A percentile compares a stretch with the other conserved stretches of the same genome.
phyloP scores from a whole-genome alignment of 2,797 vertebrate species.

The Pipistrellus nathusii region DNA sequence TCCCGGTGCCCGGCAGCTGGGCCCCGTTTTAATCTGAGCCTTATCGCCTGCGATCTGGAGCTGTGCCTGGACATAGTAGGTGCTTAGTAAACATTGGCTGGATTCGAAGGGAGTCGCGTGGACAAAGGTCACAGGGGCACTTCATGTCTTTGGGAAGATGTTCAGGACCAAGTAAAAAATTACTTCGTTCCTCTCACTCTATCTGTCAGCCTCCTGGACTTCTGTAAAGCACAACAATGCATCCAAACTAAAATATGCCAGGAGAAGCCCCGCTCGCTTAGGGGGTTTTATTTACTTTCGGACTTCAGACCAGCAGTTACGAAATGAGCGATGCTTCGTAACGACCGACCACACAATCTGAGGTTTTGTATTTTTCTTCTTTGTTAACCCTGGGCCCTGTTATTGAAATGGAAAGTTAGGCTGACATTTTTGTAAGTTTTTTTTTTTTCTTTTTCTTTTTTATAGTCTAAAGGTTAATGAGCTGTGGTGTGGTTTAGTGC shows the following conservation, averaged over 20 bases:
- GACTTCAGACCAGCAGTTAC: conserved; percentile 26
- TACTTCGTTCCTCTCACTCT: neutral
- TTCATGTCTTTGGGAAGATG: neutral
- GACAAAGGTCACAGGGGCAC: neutral
- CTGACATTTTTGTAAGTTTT: conserved; percentile 70
- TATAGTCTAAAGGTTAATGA: conserved; percentile 83
- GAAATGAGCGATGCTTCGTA: conserved; percentile 23
- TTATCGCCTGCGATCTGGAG: neutral
- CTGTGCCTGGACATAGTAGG: neutral
- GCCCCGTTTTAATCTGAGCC: too few relatives aligned
- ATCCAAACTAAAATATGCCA: conserved; percentile 7
- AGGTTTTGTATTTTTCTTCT: conserved; percentile 63
- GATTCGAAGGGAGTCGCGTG: neutral
- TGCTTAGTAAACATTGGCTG: neutral
- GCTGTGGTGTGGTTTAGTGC: conserved; percentile 81
- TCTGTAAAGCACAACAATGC: neutral
- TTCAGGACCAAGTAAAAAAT: neutral
- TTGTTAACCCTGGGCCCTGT: conserved; percentile 63
- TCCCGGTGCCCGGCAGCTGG: neutral
- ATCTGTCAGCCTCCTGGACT: neutral
- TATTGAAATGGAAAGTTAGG: conserved; percentile 77
- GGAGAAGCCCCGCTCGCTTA: conserved; percentile 10
- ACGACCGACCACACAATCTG: conserved; percentile 64
- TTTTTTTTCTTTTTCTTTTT: conserved; percentile 48
- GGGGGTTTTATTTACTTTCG: conserved; percentile 18